Percentiles rank a stretch among this genome's conserved stretches.
Evolutionary conservation across 2,797 vertebrate species (phyloP).

Genomic region (Echiichthys vipera): DNA sequence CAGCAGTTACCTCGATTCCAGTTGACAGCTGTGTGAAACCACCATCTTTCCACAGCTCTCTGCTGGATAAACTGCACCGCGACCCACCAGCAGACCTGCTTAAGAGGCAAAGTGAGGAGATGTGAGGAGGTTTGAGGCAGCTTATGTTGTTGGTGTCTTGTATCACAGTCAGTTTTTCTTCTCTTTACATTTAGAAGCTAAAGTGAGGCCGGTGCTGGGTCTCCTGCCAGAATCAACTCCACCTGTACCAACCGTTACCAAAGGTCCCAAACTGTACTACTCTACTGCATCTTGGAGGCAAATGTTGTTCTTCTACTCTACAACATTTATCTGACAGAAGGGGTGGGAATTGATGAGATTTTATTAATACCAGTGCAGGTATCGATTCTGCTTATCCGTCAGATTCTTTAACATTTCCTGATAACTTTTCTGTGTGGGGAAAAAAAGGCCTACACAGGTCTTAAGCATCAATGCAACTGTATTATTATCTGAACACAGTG

Average conservation of each 20-base stretch:
- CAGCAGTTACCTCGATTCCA: slow-evolving; percentile 61
- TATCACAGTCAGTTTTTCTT: slow-evolving; percentile 8
- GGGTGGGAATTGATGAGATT: no score
- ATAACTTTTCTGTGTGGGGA: no score
- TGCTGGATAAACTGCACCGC: slow-evolving; percentile 43
- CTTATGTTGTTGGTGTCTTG: slow-evolving; percentile 27
- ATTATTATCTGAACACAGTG: no score
- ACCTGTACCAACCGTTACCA: background rate
- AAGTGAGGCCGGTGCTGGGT: background rate
- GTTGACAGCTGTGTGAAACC: slow-evolving; percentile 75
- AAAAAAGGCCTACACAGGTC: no score
- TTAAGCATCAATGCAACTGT: no score
- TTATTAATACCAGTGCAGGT: no score
- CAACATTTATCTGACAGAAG: background rate
- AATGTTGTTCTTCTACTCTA: background rate
- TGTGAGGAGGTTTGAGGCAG: slow-evolving; percentile 17
- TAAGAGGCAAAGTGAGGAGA: slow-evolving; percentile 18
- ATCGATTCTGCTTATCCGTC: no score
- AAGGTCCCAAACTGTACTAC: background rate
- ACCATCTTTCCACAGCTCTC: slow-evolving; percentile 67
- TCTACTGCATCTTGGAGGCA: background rate
- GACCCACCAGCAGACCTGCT: slow-evolving; percentile 39
- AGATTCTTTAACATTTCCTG: no score
- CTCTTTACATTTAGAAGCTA: slow-evolving; percentile 7
- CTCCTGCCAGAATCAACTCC: slow-evolving; percentile 28